Base-by-base conservation (phyloP, 2,888 invertebrate genomes). In the Drosophila hawaiiensis region DNA sequence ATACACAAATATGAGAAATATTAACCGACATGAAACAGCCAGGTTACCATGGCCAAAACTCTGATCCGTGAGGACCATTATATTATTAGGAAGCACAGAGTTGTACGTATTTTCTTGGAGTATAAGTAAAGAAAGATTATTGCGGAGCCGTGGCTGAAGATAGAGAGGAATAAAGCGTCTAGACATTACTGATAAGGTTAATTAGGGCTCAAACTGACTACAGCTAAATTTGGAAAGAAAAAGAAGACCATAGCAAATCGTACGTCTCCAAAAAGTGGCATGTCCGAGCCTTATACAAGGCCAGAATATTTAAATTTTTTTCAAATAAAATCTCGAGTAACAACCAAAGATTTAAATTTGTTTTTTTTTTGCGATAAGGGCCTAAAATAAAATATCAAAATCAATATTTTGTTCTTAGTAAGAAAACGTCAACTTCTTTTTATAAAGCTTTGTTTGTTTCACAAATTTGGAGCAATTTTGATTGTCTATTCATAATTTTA, bases 401-500 rank as follows among this genome's bases (percentile, higher is more conserved):
- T 28, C 19, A 19, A 19, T 28, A 16, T 37, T 41, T n/a, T 10
- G 0, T 41, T 22, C 14, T 16, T 6, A 14, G 0, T 4, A 7
- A 39, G 3, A 41, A 41, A 9, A 28, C n/a, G 39, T 28, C n/a
- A 55, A 55, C n/a, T 19, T 28, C 1, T 39, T 41, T 16, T 16
- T 31, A 5, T 16, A 3, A 41, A 29, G 6, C 25, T 3, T 3
- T 39, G 4, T 39, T 56, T 39, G 56, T 39, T n/a, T 29, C 12
- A 12, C 0, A 16, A 7, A 29, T 16, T 14, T 29, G 29, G 29
- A 56, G 41, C 41, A 41, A 41, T 25, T 28, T 28, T 37, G 16
- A 29, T 50, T 16, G 12, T 16, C 19, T 54, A 14, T 54, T 72
- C 55, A 73, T 58, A 58, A 47, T 41, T 73, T 50, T 2, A 41